Conservation (phyloP, 1,140 invertebrate species). For the Metaphire vulgaris region DNA sequence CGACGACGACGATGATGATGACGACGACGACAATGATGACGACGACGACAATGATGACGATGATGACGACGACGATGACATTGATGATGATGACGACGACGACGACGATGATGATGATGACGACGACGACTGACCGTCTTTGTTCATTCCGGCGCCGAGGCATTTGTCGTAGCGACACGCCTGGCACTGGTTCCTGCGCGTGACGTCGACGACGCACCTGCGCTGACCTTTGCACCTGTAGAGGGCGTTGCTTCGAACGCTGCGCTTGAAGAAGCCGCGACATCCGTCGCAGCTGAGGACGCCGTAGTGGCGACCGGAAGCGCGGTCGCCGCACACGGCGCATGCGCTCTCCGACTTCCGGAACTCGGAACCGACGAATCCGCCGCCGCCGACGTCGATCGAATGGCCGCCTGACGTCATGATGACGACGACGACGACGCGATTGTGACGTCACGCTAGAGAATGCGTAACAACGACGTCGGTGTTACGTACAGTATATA, state of each 20-base stretch:
- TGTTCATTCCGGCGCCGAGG: slow-evolving; percentile 86
- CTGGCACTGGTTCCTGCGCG: slow-evolving; percentile 86
- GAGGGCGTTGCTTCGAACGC: slow-evolving; percentile 50
- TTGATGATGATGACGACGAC: too few relatives aligned
- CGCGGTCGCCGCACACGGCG: slow-evolving; percentile 52
- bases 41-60: too few relatives aligned
- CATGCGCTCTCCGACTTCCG: slow-evolving; percentile 32
- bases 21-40: too few relatives aligned
- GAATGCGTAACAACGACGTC: too few relatives aligned
- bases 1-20: too few relatives aligned
- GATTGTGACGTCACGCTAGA: too few relatives aligned
- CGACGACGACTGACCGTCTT: slow-evolving; percentile 87
- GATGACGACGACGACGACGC: too few relatives aligned
- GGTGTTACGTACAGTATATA: too few relatives aligned
- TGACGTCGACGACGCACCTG: slow-evolving; percentile 81
- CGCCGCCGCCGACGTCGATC: too few relatives aligned
- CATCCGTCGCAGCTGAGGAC: slow-evolving; percentile 58
- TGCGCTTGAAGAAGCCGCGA: slow-evolving; percentile 81
- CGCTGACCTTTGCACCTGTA: slow-evolving; percentile 80
- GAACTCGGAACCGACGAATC: background rate
- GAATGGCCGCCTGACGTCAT: too few relatives aligned
- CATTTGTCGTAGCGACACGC: slow-evolving; percentile 88
- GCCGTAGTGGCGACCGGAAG: slow-evolving; percentile 52
- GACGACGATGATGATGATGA: too few relatives aligned
- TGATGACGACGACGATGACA: too few relatives aligned